Evolutionary conservation across 2,888 invertebrate species (phyloP), one percentile per base, ranked within the genome.

Genomic region (Diogma glabrata): DNA sequence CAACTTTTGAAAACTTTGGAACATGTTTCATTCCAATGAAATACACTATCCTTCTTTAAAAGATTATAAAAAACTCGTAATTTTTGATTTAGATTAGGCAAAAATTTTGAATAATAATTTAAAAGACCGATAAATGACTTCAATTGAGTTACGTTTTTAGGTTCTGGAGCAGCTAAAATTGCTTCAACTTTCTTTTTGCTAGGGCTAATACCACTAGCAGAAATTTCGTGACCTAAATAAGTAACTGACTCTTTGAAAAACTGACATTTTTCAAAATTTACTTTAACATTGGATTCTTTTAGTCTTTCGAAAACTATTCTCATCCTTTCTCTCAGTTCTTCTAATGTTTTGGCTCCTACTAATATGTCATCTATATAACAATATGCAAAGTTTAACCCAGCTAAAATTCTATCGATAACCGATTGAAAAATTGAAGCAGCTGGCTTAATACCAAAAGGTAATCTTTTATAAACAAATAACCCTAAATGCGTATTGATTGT

Each of bases 281-380:
- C 20, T 23, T 24, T 23, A 14, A 49, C 23, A 38, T 49, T 23
- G 22, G 20, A 23, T 17, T 49, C 24, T 7, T 38, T 3, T 16
- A 23, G 24, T 12, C 24, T 20, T 7, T 22, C 6, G 6, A 38
- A 8, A 23, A 49, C 38, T 24, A 17, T 17, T 12, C 5, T 12
- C 6, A 38, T 23, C 23, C 14, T 38, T 9, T 12, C 24, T 23
- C 38, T 9, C 10, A 17, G 19, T 2, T 23, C 38, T 38, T 38
- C 24, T 9, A 23, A 3, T 8, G 12, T 24, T 4, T 7, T 9
- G 24, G 14, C 24, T 24, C 38, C 24, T n/a, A 49, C 23, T 6
- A 49, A 2, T 19, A 49, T 38, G 14, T 49, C 49, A 24, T 49
- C 49, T 14, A 38, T 9, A 23, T 23, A 38, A 16, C 38, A 40